phyloP scores from a whole-genome alignment of 2,888 invertebrate species.

The Macrophya alboannulata region DNA sequence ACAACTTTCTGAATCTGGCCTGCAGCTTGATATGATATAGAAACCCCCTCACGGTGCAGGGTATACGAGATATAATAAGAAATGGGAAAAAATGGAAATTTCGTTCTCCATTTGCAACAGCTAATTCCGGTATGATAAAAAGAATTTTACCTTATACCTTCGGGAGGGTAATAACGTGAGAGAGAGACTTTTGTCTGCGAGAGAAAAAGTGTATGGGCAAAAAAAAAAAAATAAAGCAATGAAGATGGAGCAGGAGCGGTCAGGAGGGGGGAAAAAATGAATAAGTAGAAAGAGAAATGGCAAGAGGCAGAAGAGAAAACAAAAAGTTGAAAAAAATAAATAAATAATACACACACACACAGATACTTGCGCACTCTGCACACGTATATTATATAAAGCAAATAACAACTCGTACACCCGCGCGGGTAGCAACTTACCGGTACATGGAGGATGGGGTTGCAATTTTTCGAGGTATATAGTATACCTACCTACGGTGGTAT shows the following conservation, averaged over 20 bases:
- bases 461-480: background rate
- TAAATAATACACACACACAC: constrained; percentile 12
- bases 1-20: background rate
- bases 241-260: background rate
- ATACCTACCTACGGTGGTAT: background rate
- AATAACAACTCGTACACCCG: constrained; percentile 34
- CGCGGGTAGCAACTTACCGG: background rate
- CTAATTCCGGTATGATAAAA: constrained; percentile 21
- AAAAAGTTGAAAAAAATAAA: background rate
- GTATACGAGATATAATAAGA: background rate
- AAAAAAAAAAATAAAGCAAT: background rate
- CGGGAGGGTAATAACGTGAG: constrained; percentile 28
- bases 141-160: background rate
- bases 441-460: background rate
- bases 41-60: background rate
- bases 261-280: background rate
- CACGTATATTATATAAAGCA: constrained; percentile 10
- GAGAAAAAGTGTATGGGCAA: background rate
- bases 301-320: constrained; percentile 18
- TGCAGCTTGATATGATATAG: background rate
- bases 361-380: background rate
- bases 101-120: background rate
- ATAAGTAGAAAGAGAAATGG: constrained; percentile 7
- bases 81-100: background rate
- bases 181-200: constrained; percentile 16